These are phyloP conservation scores for Perca schrenkii DNA, from an alignment of 2,113 vertebrate species.

Conservation along the genomic window DNA sequence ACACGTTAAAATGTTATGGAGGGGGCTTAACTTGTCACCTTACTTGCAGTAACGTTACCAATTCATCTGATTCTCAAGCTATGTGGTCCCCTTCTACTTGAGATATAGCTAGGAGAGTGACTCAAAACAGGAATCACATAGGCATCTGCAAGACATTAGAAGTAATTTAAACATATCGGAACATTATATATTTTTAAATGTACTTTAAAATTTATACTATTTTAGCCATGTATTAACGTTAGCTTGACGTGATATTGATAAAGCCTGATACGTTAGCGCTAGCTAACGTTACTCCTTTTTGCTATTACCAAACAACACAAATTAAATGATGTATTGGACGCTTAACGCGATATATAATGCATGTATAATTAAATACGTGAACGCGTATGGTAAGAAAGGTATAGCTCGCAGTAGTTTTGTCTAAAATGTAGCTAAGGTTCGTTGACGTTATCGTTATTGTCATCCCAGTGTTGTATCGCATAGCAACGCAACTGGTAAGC, in stretches of 20 bases:
- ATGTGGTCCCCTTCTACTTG: background rate
- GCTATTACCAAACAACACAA: background rate
- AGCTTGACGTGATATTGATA: background rate
- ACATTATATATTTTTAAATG: background rate
- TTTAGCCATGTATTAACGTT: background rate
- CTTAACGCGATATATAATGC: background rate
- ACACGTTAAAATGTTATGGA: background rate
- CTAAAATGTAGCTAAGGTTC: background rate
- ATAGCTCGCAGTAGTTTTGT: background rate
- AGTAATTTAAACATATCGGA: background rate
- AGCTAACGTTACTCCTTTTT: background rate
- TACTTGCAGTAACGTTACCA: background rate
- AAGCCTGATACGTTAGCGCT: constrained; percentile 14
- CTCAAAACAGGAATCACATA: background rate
- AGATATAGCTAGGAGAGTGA: background rate
- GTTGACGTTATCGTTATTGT: background rate
- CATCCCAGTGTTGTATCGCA: background rate
- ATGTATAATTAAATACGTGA: background rate
- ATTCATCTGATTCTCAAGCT: constrained; percentile 1
- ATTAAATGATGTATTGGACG: background rate
- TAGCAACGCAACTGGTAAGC: constrained; percentile 5
- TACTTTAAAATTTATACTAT: background rate
- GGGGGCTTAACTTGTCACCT: background rate
- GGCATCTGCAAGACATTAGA: constrained; percentile 22
- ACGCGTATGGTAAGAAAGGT: rapidly evolving